Percentiles rank a stretch among this genome's conserved stretches.
Evolutionary conservation across 2,888 invertebrate genomes (phyloP).

Genomic region (Omphaloscelis lunosa): DNA sequence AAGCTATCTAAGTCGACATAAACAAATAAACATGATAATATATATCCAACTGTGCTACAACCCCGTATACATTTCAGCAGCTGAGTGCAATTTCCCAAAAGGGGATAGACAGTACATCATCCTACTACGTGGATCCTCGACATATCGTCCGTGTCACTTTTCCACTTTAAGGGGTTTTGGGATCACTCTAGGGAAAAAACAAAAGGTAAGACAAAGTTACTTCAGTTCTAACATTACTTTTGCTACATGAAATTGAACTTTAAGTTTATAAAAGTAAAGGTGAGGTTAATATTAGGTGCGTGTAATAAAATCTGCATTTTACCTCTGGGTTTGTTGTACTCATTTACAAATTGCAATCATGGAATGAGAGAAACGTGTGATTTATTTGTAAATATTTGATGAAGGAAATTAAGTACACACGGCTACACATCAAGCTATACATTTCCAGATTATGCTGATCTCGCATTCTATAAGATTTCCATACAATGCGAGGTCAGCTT

Average conservation of each 20-base stretch:
- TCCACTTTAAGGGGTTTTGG: conserved; percentile 58
- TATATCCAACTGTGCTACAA: conserved; percentile 24
- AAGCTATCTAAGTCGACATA: not conserved
- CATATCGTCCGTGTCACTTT: conserved; percentile 59
- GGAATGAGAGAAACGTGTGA: conserved; percentile 10
- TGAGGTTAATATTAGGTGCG: not conserved
- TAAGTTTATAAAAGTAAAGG: accelerated
- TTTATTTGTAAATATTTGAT: conserved; percentile 15
- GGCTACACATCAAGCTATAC: too few relatives aligned
- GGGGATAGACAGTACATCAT: conserved; percentile 56
- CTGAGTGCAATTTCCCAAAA: conserved; percentile 59
- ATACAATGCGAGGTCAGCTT: too few relatives aligned
- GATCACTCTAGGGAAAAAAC: conserved; percentile 52
- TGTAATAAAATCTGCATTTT: conserved; percentile 15
- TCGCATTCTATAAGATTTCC: too few relatives aligned
- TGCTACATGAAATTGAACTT: conserved; percentile 12
- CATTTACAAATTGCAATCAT: conserved; percentile 54
- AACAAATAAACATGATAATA: conserved; percentile 59
- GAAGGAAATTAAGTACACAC: not conserved
- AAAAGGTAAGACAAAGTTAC: conserved; percentile 31
- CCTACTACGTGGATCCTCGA: conserved; percentile 42
- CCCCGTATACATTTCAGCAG: conserved; percentile 54
- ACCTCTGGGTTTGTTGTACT: conserved; percentile 32
- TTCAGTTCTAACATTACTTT: not conserved
- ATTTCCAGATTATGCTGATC: too few relatives aligned